phyloP scores from a whole-genome alignment of 2,888 invertebrate genomes.

The Synanthedon formicaeformis region DNA sequence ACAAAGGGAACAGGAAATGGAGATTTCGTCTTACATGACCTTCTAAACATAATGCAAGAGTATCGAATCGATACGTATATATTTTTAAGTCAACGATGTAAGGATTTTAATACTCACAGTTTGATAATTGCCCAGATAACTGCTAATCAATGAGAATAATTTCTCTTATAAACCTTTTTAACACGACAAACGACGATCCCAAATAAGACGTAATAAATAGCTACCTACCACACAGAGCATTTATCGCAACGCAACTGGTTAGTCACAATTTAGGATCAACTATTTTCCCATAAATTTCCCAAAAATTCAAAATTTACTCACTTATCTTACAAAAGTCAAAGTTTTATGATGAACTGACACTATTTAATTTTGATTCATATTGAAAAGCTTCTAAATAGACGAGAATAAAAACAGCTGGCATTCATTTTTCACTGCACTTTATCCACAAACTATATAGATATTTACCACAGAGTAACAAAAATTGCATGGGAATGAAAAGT shows the following conservation, averaged over 20 bases:
- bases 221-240: conserved; percentile 41
- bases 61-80: neutral
- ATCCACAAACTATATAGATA: conserved; percentile 8
- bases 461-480: neutral
- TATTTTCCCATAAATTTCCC: conserved; percentile 32
- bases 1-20: neutral
- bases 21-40: neutral
- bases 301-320: conserved; percentile 27
- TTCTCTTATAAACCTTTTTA: conserved; percentile 25
- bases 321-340: conserved; percentile 44
- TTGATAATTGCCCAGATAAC: neutral
- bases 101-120: neutral
- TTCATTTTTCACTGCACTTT: conserved; percentile 30
- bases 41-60: neutral
- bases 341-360: conserved; percentile 42
- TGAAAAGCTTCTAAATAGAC: conserved; percentile 37
- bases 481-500: neutral
- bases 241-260: conserved; percentile 36
- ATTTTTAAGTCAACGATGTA: neutral
- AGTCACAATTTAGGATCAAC: conserved; percentile 53
- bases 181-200: conserved; percentile 32
- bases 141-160: neutral
- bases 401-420: conserved; percentile 63
- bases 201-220: conserved; percentile 52
- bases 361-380: conserved; percentile 61